phyloP scores from a whole-genome alignment of 2,888 invertebrate species.

The Halictus ligatus region DNA sequence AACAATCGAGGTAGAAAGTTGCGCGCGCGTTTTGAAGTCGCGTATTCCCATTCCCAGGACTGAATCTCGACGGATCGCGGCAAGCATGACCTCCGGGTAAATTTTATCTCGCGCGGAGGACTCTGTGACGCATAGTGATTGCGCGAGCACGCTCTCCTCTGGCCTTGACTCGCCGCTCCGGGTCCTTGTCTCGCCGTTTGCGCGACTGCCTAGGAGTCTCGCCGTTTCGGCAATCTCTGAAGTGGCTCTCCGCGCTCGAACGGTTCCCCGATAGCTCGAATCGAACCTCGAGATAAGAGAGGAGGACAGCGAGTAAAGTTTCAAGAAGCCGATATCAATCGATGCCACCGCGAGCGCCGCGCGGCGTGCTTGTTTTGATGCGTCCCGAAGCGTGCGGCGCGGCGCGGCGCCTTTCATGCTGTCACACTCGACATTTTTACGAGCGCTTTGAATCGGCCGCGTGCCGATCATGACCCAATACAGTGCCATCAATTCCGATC shows the following conservation, averaged over 20 bases:
- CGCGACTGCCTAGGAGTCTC: background rate
- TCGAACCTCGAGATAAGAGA: background rate
- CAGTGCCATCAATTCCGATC: background rate
- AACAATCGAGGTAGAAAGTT: too few species aligned
- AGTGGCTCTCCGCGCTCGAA: background rate
- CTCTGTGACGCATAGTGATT: background rate
- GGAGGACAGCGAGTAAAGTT: background rate
- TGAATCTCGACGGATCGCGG: background rate
- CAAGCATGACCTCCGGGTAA: background rate
- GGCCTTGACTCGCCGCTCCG: background rate
- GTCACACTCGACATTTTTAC: background rate
- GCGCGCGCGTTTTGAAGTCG: too few species aligned
- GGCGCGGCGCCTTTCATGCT: background rate
- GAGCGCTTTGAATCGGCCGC: constrained; percentile 3
- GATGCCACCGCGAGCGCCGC: background rate
- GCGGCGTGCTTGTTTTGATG: background rate
- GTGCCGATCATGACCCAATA: background rate
- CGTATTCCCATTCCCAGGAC: background rate
- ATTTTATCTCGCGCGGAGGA: background rate
- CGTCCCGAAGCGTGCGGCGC: background rate
- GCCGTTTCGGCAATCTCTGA: background rate
- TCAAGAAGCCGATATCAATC: background rate
- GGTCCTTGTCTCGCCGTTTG: background rate
- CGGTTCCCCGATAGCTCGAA: background rate
- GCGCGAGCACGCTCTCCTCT: background rate